Conservation (phyloP, 2,888 invertebrate genomes). For the Eristalis tenax region DNA sequence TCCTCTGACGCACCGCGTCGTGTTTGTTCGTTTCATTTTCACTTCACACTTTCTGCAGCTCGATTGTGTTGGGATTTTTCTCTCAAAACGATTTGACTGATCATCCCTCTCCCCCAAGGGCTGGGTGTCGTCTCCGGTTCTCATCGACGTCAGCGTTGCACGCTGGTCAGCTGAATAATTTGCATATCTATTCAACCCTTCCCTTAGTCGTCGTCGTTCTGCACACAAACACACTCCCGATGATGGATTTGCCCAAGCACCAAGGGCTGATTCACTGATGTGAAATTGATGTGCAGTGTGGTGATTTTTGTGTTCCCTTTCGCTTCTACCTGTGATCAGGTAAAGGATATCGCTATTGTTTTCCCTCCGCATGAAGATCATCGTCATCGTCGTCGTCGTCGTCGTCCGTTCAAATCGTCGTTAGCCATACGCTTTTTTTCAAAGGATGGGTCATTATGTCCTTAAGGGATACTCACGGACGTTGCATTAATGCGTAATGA, state of each 20-base stretch:
- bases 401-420: constrained; percentile 43
- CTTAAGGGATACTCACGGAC: constrained; percentile 66
- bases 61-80: not conserved
- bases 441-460: constrained; percentile 71
- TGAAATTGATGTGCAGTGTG: constrained; percentile 64
- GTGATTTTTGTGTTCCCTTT: constrained; percentile 17
- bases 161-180: constrained; percentile 56
- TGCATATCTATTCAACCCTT: constrained; percentile 63
- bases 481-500: constrained; percentile 71
- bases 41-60: constrained; percentile 29
- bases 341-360: constrained; percentile 49
- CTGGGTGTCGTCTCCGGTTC: not conserved
- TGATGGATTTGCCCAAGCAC: constrained; percentile 46
- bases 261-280: constrained; percentile 52
- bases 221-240: constrained; percentile 30
- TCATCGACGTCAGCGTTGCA: constrained; percentile 7
- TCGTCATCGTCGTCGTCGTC: not conserved
- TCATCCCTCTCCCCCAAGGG: constrained; percentile 12
- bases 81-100: constrained; percentile 15
- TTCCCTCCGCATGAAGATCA: not conserved
- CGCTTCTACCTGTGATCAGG: constrained; percentile 62
- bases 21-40: not conserved
- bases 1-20: not conserved
- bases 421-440: not conserved
- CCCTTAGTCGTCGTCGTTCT: constrained; percentile 9